Evolutionary conservation across 2,888 invertebrate species (phyloP).

Genomic region (Brachypterus glaber): DNA sequence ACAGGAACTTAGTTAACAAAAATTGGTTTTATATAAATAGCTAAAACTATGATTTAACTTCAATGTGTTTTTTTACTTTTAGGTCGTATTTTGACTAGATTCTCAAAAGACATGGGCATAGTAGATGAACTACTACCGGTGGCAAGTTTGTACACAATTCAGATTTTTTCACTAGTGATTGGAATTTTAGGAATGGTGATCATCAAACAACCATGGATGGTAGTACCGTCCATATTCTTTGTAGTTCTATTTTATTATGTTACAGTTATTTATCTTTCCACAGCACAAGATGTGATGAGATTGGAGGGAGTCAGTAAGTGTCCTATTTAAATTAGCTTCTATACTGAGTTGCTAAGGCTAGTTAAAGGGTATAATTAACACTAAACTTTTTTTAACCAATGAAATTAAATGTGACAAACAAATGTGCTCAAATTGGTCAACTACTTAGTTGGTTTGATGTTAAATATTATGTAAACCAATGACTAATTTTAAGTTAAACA

Average conservation of each 20-base stretch:
- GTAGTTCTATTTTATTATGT: conserved; percentile 52
- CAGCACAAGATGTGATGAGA: conserved; percentile 62
- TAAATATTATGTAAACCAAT: too few relatives aligned
- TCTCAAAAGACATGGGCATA: conserved; percentile 72
- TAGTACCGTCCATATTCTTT: conserved; percentile 52
- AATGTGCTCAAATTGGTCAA: too few relatives aligned
- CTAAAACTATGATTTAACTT: not conserved
- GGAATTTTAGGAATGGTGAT: conserved; percentile 63
- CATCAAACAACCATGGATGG: conserved; percentile 56
- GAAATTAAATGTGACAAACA: too few relatives aligned
- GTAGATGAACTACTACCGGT: conserved; percentile 61
- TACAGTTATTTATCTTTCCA: conserved; percentile 55
- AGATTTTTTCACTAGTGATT: conserved; percentile 55
- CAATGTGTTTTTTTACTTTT: not conserved
- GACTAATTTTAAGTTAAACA: too few relatives aligned
- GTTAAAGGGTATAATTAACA: too few relatives aligned
- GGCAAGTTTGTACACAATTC: conserved; percentile 52
- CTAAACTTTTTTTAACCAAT: too few relatives aligned
- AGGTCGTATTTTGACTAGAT: conserved; percentile 71
- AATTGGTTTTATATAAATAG: too few relatives aligned
- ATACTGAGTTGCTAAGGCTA: too few relatives aligned
- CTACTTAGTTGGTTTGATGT: too few relatives aligned
- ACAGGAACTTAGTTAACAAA: too few relatives aligned
- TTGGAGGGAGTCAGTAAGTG: conserved; percentile 43
- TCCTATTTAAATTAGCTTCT: too few relatives aligned